Percentiles rank a stretch among this genome's conserved stretches.
phyloP scores from a whole-genome alignment of 1,140 invertebrate species.

The Zaprionus lachaisei region DNA sequence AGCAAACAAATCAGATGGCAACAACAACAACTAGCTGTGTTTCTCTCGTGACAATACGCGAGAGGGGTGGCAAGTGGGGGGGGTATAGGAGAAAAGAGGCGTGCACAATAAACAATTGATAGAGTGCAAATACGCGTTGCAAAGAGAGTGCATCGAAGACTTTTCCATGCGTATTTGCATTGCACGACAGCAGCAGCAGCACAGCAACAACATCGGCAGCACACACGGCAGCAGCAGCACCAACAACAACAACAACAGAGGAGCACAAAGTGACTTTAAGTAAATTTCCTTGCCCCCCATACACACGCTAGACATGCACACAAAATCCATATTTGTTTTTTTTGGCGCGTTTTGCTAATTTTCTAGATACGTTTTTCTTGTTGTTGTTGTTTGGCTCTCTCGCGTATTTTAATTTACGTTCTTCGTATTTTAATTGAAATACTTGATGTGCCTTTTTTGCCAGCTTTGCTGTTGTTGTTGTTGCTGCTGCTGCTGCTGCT shows the following conservation, averaged over 20 bases:
- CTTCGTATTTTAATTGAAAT: constrained; percentile 64
- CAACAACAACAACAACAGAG: background rate
- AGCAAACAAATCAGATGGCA: constrained; percentile 41
- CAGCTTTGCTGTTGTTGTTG: constrained; percentile 5
- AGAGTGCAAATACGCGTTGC: constrained; percentile 4
- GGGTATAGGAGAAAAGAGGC: background rate
- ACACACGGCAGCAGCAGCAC: background rate
- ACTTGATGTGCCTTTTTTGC: constrained; percentile 56
- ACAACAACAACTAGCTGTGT: constrained; percentile 5
- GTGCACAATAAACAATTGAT: constrained; percentile 21
- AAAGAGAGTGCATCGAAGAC: background rate
- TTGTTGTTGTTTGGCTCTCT: background rate
- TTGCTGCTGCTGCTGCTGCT: background rate
- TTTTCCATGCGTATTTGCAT: constrained; percentile 1
- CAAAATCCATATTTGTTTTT: constrained; percentile 2
- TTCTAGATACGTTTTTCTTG: constrained; percentile 24
- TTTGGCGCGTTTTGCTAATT: constrained; percentile 40
- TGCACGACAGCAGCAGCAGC: background rate
- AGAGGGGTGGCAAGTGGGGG: background rate
- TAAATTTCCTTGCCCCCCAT: constrained; percentile 19
- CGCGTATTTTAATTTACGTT: constrained; percentile 43
- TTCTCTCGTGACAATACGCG: background rate
- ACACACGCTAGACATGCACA: constrained; percentile 1
- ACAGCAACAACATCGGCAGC: background rate
- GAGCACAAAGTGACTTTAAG: background rate